Conservation (phyloP, 2,888 invertebrate genomes). For the Apocheima hispidaria region DNA sequence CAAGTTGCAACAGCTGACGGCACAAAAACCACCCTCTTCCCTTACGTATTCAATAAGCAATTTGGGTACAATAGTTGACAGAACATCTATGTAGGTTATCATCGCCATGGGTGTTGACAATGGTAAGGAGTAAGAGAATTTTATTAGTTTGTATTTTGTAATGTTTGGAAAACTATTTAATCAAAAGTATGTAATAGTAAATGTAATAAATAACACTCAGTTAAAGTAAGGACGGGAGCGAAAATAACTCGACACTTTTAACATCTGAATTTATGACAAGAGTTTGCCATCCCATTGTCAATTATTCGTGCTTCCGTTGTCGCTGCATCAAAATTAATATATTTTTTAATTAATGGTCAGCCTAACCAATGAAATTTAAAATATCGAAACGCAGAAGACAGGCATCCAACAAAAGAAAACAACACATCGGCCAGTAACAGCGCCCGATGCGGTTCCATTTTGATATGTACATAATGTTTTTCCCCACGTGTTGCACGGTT, state of each 20-base stretch:
- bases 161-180: background rate
- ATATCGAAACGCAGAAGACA: slow-evolving; percentile 21
- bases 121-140: slow-evolving; percentile 1
- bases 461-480: slow-evolving; percentile 43
- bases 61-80: slow-evolving; percentile 40
- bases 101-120: slow-evolving; percentile 18
- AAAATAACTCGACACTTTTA: no score
- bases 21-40: slow-evolving; percentile 72
- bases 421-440: slow-evolving; percentile 36
- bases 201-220: no score
- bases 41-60: slow-evolving; percentile 60
- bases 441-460: slow-evolving; percentile 41
- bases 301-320: background rate
- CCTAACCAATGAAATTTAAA: slow-evolving; percentile 8
- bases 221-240: no score
- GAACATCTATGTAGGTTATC: slow-evolving; percentile 32
- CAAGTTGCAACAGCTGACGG: slow-evolving; percentile 77
- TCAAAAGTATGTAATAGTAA: no score
- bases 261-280: no score
- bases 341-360: background rate
- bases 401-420: slow-evolving; percentile 21
- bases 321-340: background rate
- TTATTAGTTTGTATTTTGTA: no score
- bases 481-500: slow-evolving; percentile 61
- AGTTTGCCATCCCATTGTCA: no score